Evolutionary conservation across 2,797 vertebrate genomes (phyloP).

Genomic region (Anguilla pacifica): DNA sequence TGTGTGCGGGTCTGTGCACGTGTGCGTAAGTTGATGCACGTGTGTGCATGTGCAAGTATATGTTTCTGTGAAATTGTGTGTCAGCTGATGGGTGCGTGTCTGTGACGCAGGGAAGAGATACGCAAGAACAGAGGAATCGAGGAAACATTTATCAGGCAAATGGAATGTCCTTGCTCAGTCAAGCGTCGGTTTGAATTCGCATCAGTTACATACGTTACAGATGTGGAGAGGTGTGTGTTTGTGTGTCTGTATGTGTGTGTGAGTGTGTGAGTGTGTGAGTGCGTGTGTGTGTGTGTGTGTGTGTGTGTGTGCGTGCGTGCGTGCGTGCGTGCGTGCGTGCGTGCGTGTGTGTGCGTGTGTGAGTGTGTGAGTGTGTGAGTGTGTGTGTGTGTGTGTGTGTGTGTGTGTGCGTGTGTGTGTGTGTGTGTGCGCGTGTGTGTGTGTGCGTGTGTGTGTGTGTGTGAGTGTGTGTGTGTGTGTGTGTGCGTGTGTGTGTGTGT

Average conservation of each 20-base stretch:
- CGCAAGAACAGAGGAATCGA: no score
- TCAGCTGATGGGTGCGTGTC: not conserved
- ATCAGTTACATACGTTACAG: not conserved
- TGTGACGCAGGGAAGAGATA: not conserved
- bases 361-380: not conserved
- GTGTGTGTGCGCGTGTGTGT: not conserved
- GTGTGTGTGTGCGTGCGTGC: not conserved
- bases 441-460: conserved; percentile 25
- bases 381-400: not conserved
- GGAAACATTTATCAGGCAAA: no score
- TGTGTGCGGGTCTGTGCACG: not conserved
- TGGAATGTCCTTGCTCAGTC: no score
- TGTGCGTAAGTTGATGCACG: not conserved
- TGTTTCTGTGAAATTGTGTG: not conserved
- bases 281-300: not conserved
- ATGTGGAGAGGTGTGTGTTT: not conserved
- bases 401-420: not conserved
- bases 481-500: no score
- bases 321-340: not conserved
- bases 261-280: not conserved
- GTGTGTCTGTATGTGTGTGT: conserved; percentile 22
- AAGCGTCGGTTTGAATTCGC: no score
- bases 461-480: not conserved
- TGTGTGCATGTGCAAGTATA: not conserved
- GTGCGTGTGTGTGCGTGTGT: not conserved